Conservation (phyloP, 1,140 invertebrate species). For the Papilio polyxenes region DNA sequence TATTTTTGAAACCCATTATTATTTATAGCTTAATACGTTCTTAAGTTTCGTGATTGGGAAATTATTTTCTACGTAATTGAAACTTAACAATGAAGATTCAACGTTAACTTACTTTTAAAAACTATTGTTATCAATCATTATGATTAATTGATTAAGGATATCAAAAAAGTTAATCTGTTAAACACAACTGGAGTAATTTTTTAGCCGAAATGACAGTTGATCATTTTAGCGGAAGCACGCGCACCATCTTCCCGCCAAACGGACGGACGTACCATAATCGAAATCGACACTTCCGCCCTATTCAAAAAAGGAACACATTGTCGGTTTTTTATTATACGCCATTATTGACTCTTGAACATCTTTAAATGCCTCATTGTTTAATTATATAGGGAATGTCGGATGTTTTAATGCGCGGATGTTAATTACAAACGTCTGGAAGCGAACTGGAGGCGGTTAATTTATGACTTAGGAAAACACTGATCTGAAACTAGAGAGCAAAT, state of each 20-base stretch:
- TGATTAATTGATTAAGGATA: not conserved
- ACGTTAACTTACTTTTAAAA: not conserved
- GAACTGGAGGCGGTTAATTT: conserved; percentile 5
- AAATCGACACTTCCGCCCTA: conserved; percentile 71
- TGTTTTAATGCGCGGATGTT: conserved; percentile 42
- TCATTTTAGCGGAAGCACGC: conserved; percentile 56
- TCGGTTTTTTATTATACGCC: conserved; percentile 55
- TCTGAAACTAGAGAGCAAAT: not conserved
- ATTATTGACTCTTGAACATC: conserved; percentile 41
- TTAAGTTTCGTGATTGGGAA: not conserved
- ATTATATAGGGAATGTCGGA: conserved; percentile 43
- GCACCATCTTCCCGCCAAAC: conserved; percentile 67
- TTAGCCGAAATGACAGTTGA: conserved; percentile 46
- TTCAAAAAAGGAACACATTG: conserved; percentile 68
- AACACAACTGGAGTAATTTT: conserved; percentile 29
- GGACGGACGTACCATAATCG: conserved; percentile 72
- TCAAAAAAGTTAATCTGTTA: not conserved
- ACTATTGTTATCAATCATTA: not conserved
- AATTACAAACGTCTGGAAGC: conserved; percentile 36
- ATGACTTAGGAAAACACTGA: not conserved
- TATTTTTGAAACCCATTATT: no score
- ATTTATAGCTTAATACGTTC: not conserved
- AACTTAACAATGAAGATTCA: not conserved
- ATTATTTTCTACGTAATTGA: not conserved
- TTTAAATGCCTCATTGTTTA: conserved; percentile 51